Evolutionary conservation across 1,140 invertebrate species (phyloP).

Genomic region (Cardiocondyla obscurior): DNA sequence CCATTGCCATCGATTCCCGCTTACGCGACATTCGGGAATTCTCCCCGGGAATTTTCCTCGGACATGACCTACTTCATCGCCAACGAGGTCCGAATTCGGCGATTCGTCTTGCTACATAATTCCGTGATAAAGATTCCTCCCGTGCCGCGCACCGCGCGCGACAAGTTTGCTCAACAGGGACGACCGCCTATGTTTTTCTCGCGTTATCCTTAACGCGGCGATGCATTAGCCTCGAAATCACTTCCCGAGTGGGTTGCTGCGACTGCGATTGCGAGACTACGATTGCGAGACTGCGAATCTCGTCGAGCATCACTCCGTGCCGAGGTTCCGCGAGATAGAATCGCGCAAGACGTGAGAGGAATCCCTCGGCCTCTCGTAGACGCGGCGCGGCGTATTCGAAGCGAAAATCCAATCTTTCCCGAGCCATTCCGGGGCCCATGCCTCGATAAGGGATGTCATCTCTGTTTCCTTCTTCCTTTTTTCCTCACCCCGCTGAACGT

Average conservation of each 20-base stretch:
- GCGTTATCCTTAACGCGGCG: slow-evolving; percentile 16
- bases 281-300: slow-evolving; percentile 45
- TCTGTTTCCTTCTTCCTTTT: slow-evolving; percentile 28
- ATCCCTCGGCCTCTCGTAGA: slow-evolving; percentile 50
- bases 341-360: slow-evolving; percentile 62
- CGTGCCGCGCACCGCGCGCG: neutral
- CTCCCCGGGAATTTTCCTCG: slow-evolving; percentile 6
- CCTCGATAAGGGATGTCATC: slow-evolving; percentile 54
- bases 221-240: slow-evolving; percentile 52
- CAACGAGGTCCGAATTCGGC: slow-evolving; percentile 10
- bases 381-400: slow-evolving; percentile 33
- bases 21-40: neutral
- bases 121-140: slow-evolving; percentile 27
- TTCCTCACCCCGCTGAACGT: neutral
- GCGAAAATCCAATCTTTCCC: slow-evolving; percentile 68
- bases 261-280: slow-evolving; percentile 19
- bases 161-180: neutral
- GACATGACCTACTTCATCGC: slow-evolving; percentile 36
- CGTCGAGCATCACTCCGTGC: slow-evolving; percentile 34
- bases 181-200: slow-evolving; percentile 10
- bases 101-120: slow-evolving; percentile 22
- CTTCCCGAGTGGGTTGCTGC: slow-evolving; percentile 13
- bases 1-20: slow-evolving; percentile 7
- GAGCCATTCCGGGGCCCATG: slow-evolving; percentile 48
- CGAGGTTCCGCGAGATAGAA: slow-evolving; percentile 58